Evolutionary conservation across 2,113 vertebrate genomes (phyloP).

Genomic region (Paratilapia polleni): DNA sequence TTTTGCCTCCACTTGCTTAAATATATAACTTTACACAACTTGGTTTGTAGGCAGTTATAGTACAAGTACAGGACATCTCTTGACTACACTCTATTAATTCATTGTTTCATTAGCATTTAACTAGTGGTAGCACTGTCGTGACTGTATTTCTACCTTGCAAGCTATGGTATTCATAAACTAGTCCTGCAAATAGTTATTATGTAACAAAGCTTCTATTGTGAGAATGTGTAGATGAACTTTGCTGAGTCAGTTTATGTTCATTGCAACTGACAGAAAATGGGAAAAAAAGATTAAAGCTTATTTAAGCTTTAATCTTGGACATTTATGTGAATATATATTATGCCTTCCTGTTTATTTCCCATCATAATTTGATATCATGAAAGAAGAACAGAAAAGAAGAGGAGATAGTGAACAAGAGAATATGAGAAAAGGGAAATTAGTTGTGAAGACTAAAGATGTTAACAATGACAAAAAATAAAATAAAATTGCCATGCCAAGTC

Average conservation of each 20-base stretch:
- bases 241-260: neutral
- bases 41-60: neutral
- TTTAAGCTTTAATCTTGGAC: neutral
- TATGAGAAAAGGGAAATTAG: neutral
- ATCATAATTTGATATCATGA: neutral
- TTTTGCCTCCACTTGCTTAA: neutral
- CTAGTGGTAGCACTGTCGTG: neutral
- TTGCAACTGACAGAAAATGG: neutral
- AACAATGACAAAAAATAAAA: neutral
- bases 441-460: neutral
- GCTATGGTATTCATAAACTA: neutral
- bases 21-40: neutral
- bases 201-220: neutral
- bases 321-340: neutral
- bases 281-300: neutral
- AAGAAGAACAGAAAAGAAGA: neutral
- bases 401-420: neutral
- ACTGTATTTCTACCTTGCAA: neutral
- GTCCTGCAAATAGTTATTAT: neutral
- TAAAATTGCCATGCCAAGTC: neutral
- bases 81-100: neutral
- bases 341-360: neutral
- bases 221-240: neutral
- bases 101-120: neutral
- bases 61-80: neutral